These are phyloP conservation scores for Eupithecia dodoneata DNA, from an alignment of 2,888 invertebrate genomes.

Conservation along the genomic window DNA sequence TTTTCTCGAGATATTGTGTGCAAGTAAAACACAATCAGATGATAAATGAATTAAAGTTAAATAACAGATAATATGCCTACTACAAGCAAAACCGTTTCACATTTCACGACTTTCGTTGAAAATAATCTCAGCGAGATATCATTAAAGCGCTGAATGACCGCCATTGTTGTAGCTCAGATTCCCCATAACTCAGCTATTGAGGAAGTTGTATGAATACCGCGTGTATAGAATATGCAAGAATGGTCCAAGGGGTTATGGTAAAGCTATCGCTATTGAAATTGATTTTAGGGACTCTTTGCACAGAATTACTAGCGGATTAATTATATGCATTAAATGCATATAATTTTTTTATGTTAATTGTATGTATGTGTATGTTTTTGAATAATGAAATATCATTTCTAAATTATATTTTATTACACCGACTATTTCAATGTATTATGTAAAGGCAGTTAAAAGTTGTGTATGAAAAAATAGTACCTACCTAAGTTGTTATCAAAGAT, in stretches of 20 bases:
- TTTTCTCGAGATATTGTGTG: not conserved
- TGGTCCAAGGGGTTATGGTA: slow-evolving; percentile 32
- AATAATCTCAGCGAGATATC: slow-evolving; percentile 34
- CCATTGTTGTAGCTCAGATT: slow-evolving; percentile 33
- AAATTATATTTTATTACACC: too few species aligned
- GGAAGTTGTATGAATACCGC: slow-evolving; percentile 51
- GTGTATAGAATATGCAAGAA: slow-evolving; percentile 44
- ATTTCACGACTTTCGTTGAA: slow-evolving; percentile 32
- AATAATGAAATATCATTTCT: too few species aligned
- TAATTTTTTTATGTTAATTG: too few species aligned
- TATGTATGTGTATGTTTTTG: too few species aligned
- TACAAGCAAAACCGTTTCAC: slow-evolving; percentile 9
- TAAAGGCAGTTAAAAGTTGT: not conserved
- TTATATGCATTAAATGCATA: too few species aligned
- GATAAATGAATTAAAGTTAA: not conserved
- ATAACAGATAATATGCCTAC: not conserved
- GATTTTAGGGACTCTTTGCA: not conserved
- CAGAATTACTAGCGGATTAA: not conserved
- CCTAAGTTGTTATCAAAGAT: not conserved
- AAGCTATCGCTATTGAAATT: not conserved
- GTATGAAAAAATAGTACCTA: not conserved
- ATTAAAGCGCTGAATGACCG: slow-evolving; percentile 27
- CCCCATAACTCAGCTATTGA: slow-evolving; percentile 46
- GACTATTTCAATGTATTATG: not conserved
- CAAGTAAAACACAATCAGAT: not conserved